Conservation (phyloP, 2,113 vertebrate species). For the Aldabrachelys gigantea region DNA sequence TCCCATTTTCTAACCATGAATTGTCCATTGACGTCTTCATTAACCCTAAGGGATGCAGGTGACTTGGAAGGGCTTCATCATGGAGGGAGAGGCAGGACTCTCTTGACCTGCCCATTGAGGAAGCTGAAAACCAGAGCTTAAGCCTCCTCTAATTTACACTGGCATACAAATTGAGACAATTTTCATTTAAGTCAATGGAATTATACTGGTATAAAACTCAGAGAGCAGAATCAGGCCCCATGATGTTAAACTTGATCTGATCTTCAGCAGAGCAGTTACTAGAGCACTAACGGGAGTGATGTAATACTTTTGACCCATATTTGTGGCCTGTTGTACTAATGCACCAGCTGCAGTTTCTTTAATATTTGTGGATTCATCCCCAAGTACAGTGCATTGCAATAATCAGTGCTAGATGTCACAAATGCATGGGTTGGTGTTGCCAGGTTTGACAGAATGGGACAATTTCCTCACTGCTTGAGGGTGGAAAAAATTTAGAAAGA, state of each 20-base stretch:
- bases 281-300: neutral
- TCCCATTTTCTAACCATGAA: neutral
- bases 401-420: slow-evolving; percentile 24
- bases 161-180: neutral
- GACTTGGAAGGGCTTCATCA: neutral
- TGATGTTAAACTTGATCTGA: slow-evolving; percentile 25
- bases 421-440: neutral
- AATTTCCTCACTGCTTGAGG: slow-evolving; percentile 48
- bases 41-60: neutral
- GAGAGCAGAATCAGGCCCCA: neutral
- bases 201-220: neutral
- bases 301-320: neutral
- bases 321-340: neutral
- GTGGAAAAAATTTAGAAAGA: neutral
- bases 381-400: slow-evolving; percentile 21
- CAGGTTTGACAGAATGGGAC: slow-evolving; percentile 33
- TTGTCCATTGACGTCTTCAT: neutral
- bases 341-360: neutral
- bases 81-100: neutral
- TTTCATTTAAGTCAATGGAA: neutral
- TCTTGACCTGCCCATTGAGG: neutral
- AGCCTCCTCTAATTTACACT: neutral
- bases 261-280: neutral
- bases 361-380: slow-evolving; percentile 28
- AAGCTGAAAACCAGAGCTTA: neutral